Conservation (phyloP, 1,140 invertebrate genomes). For the Teleopsis dalmanni region DNA sequence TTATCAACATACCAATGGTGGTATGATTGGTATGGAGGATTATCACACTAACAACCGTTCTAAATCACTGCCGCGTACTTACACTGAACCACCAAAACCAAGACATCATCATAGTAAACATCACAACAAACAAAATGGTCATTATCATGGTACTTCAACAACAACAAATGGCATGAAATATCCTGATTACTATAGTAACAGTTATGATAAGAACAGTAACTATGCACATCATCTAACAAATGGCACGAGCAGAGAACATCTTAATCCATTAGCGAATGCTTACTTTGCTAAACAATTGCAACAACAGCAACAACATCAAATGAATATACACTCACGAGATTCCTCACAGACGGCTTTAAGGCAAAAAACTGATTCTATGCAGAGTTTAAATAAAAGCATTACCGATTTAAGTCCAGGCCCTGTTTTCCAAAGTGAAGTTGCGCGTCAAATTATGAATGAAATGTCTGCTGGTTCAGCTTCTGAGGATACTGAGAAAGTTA, state of each 20-base stretch:
- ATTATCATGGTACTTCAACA: conserved; percentile 14
- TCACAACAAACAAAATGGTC: conserved; percentile 28
- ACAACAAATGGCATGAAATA: conserved; percentile 1
- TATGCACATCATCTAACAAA: conserved; percentile 31
- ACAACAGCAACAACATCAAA: conserved; percentile 23
- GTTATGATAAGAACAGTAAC: conserved; percentile 38
- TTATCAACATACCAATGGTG: conserved; percentile 17
- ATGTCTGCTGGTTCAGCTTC: conserved; percentile 55
- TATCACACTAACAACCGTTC: conserved; percentile 32
- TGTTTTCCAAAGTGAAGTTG: conserved; percentile 77
- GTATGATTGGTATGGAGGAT: conserved; percentile 18
- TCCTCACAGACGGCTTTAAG: conserved; percentile 31
- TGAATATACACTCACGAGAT: conserved; percentile 15
- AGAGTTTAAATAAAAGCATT: conserved; percentile 42
- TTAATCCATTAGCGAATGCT: conserved; percentile 39
- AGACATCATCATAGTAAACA: conserved; percentile 23
- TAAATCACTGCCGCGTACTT: conserved; percentile 35
- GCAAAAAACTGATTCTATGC: conserved; percentile 41
- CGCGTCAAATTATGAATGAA: conserved; percentile 75
- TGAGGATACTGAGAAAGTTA: conserved; percentile 41
- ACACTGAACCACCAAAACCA: conserved; percentile 27
- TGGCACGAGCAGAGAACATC: conserved; percentile 30
- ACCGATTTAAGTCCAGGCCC: conserved; percentile 47
- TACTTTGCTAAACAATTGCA: conserved; percentile 39
- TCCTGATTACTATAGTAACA: conserved; percentile 21